Evolutionary conservation across 2,888 invertebrate species (phyloP), one percentile per base, ranked within the genome.

Genomic region (Lasius fuliginosus): DNA sequence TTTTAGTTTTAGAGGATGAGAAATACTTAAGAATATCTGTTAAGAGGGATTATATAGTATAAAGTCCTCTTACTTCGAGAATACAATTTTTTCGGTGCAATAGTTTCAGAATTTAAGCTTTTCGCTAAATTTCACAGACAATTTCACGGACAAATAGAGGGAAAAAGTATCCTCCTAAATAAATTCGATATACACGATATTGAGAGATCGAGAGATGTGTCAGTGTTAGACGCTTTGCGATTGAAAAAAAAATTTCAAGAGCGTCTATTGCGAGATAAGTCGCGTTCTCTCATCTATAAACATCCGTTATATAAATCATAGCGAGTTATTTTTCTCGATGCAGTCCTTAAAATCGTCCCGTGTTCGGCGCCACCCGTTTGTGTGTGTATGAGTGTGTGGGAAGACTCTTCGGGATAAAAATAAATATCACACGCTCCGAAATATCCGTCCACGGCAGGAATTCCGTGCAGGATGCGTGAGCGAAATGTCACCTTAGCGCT

Each of bases 281-380:
- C 15, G 6, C 18, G 12, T 64, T 11, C 5, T 53, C 5, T 15
- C 15, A 8, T 42, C 27, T 36, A 27, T 3, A 12, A 42, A n/a
- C 58, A 23, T 6, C 67, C 12, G 79, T 81, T 81, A 73, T 5
- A 73, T 81, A 73, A 81, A 81, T 81, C 60, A 15, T 4, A 36
- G 60, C 73, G 49, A 62, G 36, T 62, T 81, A 60, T 69, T 81
- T 81, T 64, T 73, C 73, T 71, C 73, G 15, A 8, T 23, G 36
- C 73, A 36, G 71, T 36, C 46, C 73, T 81, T 62, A 73, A 81
- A 81, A 73, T 71, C 23, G 5, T n/a, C n/a, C 1, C 1, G 5
- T 65, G 82, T 1, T 5, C 30, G 46, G 58, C 18, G 33, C 18
- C 46, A 36, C 1, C 46, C 3, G 33, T 36, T 4, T 36, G 0